These are phyloP conservation scores for Spongia lamella DNA, from an alignment of 37 sponge, comb jelly and placozoan species.

Conservation along the genomic window DNA sequence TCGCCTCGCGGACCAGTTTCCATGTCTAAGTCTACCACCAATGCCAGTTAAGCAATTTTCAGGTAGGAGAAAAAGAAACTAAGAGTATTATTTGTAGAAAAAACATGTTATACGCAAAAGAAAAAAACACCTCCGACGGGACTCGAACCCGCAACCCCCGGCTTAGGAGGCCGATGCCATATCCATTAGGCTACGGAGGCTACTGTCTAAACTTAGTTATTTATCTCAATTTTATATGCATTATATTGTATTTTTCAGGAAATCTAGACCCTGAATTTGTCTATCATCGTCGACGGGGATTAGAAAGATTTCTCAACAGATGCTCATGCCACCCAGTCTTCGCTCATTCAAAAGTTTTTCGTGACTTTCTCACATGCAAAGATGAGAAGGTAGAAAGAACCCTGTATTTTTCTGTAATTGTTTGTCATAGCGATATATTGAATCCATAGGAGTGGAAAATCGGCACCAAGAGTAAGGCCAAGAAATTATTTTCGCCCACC, in stretches of 20 bases:
- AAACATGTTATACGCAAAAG: background rate
- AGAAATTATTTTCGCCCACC: conserved; percentile 67
- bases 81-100: background rate
- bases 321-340: conserved; percentile 76
- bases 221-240: no score
- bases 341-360: conserved; percentile 47
- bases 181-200: conserved; percentile 99
- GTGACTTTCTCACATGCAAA: conserved; percentile 60
- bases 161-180: conserved; percentile 99
- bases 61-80: conserved; percentile 26
- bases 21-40: conserved; percentile 78
- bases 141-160: conserved; percentile 99
- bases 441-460: conserved; percentile 67
- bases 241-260: background rate
- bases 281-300: conserved; percentile 38
- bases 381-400: conserved; percentile 60
- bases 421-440: background rate
- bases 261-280: conserved; percentile 26
- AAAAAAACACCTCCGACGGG: conserved; percentile 95
- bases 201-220: background rate
- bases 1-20: conserved; percentile 72
- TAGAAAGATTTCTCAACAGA: conserved; percentile 66
- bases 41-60: conserved; percentile 74
- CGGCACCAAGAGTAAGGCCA: conserved; percentile 42
- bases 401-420: background rate